These are phyloP conservation scores for Synanthedon formicaeformis DNA, from an alignment of 2,888 invertebrate species.

Conservation along the genomic window DNA sequence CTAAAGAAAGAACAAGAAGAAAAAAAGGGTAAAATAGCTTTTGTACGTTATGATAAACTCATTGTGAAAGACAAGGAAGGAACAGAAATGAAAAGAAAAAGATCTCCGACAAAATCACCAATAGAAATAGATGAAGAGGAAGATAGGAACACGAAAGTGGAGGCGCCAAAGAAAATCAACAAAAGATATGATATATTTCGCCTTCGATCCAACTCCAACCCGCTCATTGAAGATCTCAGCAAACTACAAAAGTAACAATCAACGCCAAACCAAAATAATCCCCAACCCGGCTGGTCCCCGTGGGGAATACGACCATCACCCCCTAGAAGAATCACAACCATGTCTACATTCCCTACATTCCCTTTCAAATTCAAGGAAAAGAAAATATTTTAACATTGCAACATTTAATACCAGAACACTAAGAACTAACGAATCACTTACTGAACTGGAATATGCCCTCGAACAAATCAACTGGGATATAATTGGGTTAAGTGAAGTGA, in stretches of 20 bases:
- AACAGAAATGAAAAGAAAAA: not conserved
- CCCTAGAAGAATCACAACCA: not conserved
- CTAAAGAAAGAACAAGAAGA: not conserved
- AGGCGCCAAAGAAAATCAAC: not conserved
- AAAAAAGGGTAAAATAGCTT: not conserved
- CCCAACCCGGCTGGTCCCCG: too few species aligned
- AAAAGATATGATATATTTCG: too few species aligned
- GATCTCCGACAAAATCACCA: not conserved
- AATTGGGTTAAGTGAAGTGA: not conserved
- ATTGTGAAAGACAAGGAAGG: not conserved
- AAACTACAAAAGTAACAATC: too few species aligned
- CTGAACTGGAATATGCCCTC: not conserved
- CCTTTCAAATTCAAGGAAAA: not conserved
- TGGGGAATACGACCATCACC: too few species aligned
- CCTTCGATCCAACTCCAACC: too few species aligned
- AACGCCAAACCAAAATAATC: too few species aligned
- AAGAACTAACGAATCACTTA: not conserved
- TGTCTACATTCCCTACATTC: not conserved
- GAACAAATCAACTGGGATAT: not conserved
- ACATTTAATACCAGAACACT: not conserved
- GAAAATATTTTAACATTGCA: not conserved
- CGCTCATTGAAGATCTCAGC: not conserved
- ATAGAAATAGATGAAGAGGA: not conserved
- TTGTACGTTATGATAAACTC: not conserved
- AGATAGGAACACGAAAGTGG: not conserved